Conservation (phyloP, 2,797 vertebrate species). For the Euphonia xanthogaster region DNA sequence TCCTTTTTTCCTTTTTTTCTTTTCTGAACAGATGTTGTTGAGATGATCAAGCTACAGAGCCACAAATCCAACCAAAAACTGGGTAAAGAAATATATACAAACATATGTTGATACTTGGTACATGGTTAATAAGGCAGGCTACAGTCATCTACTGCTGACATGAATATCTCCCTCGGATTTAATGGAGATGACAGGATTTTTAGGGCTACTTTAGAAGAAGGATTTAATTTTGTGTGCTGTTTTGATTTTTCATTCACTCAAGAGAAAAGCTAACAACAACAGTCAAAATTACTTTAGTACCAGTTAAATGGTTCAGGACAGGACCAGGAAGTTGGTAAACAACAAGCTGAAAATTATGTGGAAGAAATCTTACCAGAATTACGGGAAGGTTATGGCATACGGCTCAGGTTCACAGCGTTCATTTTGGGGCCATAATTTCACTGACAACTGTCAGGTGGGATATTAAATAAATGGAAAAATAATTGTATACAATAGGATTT, state of each 20-base stretch:
- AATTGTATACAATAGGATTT: not conserved
- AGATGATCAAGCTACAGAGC: not conserved
- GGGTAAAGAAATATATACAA: constrained; percentile 25
- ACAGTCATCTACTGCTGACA: not conserved
- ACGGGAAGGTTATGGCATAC: not conserved
- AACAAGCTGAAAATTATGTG: not conserved
- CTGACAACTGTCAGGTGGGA: not conserved
- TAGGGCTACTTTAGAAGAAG: not conserved
- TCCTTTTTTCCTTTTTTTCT: not conserved
- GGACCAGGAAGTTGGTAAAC: not conserved
- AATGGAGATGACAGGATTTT: not conserved
- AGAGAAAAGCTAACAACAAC: not conserved
- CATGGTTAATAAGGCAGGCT: not conserved
- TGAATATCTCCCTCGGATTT: not conserved
- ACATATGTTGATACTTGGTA: constrained; percentile 22
- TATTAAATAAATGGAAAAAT: not conserved
- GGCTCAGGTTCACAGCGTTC: not conserved
- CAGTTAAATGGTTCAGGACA: not conserved
- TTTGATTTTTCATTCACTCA: not conserved
- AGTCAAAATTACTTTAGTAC: not conserved
- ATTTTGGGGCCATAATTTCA: not conserved
- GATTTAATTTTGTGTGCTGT: not conserved
- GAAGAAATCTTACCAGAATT: not conserved
- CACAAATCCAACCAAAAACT: constrained; percentile 13
- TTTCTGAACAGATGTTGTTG: constrained; percentile 41